Evolutionary conservation across 1,140 invertebrate species (phyloP).

Genomic region (Spodoptera litura): DNA sequence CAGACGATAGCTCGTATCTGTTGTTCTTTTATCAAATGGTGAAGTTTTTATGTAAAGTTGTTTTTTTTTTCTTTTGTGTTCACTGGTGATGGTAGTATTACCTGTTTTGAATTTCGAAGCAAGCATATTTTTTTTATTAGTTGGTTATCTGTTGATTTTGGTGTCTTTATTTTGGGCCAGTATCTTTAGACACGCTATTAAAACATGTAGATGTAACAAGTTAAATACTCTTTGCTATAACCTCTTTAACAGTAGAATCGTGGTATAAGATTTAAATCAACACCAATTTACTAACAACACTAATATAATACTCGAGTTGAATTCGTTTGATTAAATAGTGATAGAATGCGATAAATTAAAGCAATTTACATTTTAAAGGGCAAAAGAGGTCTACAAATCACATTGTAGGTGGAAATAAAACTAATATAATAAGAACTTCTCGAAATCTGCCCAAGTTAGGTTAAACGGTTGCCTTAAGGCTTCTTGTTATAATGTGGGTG

Average conservation of each 20-base stretch:
- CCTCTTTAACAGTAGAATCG: no score
- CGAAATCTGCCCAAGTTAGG: background rate
- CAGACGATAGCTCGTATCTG: slow-evolving; percentile 15
- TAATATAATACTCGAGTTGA: background rate
- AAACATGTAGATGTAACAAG: no score
- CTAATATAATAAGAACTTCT: background rate
- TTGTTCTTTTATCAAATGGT: slow-evolving; percentile 16
- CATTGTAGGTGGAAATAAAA: background rate
- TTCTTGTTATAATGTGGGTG: background rate
- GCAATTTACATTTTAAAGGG: slow-evolving; percentile 23
- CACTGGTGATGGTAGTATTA: no score
- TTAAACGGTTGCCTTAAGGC: background rate
- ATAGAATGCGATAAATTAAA: background rate
- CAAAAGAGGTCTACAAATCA: background rate
- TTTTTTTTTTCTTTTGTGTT: background rate
- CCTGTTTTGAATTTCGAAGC: no score
- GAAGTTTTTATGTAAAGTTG: background rate
- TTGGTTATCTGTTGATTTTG: no score
- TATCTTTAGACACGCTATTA: no score
- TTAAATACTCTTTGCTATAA: no score
- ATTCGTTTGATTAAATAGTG: background rate
- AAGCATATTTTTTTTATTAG: no score
- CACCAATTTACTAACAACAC: no score
- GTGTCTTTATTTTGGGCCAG: no score
- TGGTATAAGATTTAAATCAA: no score